Conservation (phyloP, 2,797 vertebrate genomes). For the Intellagama lesueurii region DNA sequence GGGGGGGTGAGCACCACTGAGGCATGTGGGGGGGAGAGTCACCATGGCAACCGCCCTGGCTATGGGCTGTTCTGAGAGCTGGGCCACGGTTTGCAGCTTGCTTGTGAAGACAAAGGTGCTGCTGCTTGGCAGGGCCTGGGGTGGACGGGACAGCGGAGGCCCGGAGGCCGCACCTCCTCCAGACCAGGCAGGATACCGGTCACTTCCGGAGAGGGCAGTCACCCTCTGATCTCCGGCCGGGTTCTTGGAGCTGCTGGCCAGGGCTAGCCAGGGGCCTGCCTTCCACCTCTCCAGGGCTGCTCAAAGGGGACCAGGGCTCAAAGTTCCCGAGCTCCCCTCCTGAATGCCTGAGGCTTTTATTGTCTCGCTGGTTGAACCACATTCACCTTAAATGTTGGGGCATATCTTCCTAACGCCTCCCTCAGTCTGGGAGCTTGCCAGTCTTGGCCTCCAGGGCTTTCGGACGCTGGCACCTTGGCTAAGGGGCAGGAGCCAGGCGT, state of each 20-base stretch:
- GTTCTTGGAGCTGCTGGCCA: background rate
- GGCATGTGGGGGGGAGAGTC: background rate
- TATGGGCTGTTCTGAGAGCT: too few relatives aligned
- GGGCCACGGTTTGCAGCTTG: background rate
- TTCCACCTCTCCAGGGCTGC: background rate
- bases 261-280: background rate
- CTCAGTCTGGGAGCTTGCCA: too few relatives aligned
- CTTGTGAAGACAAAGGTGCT: background rate
- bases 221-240: background rate
- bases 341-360: background rate
- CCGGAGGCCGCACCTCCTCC: background rate
- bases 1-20: background rate
- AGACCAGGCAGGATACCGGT: background rate
- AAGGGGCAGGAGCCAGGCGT: too few relatives aligned
- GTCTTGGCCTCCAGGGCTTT: too few relatives aligned
- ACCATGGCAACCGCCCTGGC: conserved; percentile 26
- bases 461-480: background rate
- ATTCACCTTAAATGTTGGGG: background rate
- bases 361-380: background rate
- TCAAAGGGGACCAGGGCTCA: background rate
- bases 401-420: background rate
- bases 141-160: background rate
- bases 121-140: background rate
- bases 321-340: background rate
- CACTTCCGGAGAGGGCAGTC: too few relatives aligned